Conservation (phyloP, 2,113 vertebrate species). For the Oxygymnocypris stewartii region DNA sequence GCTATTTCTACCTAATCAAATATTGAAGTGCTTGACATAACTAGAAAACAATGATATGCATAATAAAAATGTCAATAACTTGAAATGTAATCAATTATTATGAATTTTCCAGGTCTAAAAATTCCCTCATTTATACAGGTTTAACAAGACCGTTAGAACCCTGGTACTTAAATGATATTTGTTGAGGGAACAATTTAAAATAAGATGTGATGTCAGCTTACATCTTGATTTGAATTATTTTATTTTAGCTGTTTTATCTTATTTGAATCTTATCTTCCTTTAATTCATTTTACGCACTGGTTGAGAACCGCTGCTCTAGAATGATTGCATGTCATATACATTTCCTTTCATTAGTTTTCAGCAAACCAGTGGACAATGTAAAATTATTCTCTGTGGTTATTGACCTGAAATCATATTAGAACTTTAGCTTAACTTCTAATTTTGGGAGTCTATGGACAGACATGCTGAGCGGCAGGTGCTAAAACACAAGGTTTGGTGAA, state of each 20-base stretch:
- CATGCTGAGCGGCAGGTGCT: not conserved
- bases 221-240: not conserved
- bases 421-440: not conserved
- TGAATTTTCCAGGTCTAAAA: no score
- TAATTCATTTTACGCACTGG: not conserved
- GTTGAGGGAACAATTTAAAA: not conserved
- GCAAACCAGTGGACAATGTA: not conserved
- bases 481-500: constrained; percentile 1
- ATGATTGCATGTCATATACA: not conserved
- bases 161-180: not conserved
- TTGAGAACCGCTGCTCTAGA: not conserved
- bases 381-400: not conserved
- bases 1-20: not conserved
- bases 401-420: not conserved
- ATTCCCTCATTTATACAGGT: not conserved
- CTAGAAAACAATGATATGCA: not conserved
- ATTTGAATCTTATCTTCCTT: not conserved
- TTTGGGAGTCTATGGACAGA: not conserved
- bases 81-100: not conserved
- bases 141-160: not conserved
- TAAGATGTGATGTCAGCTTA: not conserved
- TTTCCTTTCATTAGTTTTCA: not conserved
- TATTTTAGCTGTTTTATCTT: not conserved
- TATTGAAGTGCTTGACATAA: not conserved
- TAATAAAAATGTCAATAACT: not conserved